These are phyloP conservation scores for Probaryconus sp. DNA, from an alignment of 1,140 invertebrate genomes.

Conservation along the genomic window DNA sequence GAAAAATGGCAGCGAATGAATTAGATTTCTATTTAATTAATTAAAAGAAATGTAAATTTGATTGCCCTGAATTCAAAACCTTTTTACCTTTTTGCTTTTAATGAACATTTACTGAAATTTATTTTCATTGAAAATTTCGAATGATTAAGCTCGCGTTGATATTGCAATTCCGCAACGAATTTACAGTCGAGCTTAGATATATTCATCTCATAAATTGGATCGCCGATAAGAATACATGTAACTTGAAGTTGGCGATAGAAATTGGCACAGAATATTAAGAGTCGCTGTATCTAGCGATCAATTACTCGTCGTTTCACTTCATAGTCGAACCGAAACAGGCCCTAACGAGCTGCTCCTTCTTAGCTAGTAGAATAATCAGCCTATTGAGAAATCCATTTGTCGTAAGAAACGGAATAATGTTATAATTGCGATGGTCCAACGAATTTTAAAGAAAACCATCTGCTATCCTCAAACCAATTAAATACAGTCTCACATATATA, in stretches of 20 bases:
- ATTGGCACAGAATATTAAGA: constrained; percentile 49
- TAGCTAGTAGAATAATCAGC: constrained; percentile 46
- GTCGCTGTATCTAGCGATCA: constrained; percentile 43
- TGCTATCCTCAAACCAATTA: too few relatives aligned
- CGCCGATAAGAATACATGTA: constrained; percentile 49
- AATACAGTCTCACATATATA: too few relatives aligned
- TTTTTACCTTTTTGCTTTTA: too few relatives aligned
- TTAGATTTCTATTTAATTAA: too few relatives aligned
- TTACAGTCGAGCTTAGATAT: constrained; percentile 31
- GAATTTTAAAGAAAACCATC: not conserved
- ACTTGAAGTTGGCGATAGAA: constrained; percentile 37
- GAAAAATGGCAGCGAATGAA: too few relatives aligned
- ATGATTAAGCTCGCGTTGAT: constrained; percentile 33
- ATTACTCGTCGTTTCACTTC: constrained; percentile 46
- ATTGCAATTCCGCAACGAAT: constrained; percentile 19
- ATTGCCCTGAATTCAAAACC: too few relatives aligned
- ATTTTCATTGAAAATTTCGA: constrained; percentile 27
- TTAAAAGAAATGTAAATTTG: too few relatives aligned
- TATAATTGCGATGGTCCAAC: constrained; percentile 39
- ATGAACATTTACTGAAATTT: too few relatives aligned
- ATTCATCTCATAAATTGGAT: constrained; percentile 49
- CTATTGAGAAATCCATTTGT: constrained; percentile 54
- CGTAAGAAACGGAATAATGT: constrained; percentile 38
- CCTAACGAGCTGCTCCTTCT: constrained; percentile 38
- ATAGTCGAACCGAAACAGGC: constrained; percentile 47